Conservation (phyloP, 2,888 invertebrate species). For the Bellardia bayeri region DNA sequence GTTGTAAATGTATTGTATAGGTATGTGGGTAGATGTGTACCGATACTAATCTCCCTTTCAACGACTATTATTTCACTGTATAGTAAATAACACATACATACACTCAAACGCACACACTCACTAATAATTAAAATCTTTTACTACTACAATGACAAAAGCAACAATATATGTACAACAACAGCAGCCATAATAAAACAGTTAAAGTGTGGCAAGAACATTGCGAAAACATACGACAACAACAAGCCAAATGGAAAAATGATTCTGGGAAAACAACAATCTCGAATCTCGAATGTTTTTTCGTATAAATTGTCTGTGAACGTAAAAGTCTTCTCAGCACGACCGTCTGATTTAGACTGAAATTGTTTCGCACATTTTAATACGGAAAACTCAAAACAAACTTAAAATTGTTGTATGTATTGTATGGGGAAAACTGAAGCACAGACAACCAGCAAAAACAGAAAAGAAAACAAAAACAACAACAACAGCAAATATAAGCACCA, state of each 20-base stretch:
- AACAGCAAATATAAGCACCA: conserved; percentile 39
- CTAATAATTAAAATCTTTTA: conserved; percentile 53
- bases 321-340: conserved; percentile 84
- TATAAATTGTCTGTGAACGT: conserved; percentile 72
- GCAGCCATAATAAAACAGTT: conserved; percentile 24
- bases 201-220: conserved; percentile 59
- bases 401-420: conserved; percentile 74
- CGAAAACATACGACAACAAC: conserved; percentile 51
- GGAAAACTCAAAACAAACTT: conserved; percentile 81
- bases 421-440: conserved; percentile 67
- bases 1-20: conserved; percentile 46
- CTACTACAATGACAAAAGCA: conserved; percentile 40
- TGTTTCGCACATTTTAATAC: conserved; percentile 84
- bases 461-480: conserved; percentile 57
- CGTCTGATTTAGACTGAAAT: conserved; percentile 84
- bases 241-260: conserved; percentile 27
- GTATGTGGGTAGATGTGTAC: conserved; percentile 30
- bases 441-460: conserved; percentile 61
- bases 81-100: conserved; percentile 27
- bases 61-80: conserved; percentile 46
- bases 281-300: conserved; percentile 54
- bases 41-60: conserved; percentile 59
- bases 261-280: conserved; percentile 44
- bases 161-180: conserved; percentile 20
- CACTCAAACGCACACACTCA: conserved; percentile 8